phyloP scores from a whole-genome alignment of 2,113 vertebrate species.

The Oncorhynchus tshawytscha region DNA sequence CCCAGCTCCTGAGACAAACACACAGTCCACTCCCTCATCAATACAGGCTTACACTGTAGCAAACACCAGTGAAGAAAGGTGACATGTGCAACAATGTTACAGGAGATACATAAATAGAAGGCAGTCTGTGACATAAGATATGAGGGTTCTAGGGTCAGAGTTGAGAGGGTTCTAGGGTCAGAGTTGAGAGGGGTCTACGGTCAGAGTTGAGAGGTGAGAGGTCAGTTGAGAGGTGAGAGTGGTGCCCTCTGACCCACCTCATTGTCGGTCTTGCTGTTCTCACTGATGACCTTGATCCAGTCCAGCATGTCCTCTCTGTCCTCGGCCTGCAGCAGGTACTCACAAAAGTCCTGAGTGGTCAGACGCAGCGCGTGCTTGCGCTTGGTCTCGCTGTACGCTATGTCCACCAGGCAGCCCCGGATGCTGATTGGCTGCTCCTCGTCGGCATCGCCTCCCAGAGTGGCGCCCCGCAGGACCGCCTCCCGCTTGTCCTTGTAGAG shows the following conservation, averaged over 20 bases:
- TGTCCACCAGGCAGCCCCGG: constrained; percentile 96
- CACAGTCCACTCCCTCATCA: neutral
- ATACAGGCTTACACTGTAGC: no score
- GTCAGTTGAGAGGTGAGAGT: neutral
- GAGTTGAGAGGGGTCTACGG: neutral
- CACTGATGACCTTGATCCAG: constrained; percentile 94
- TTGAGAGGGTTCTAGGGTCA: neutral
- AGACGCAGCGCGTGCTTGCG: constrained; percentile 93
- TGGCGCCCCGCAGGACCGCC: constrained; percentile 78
- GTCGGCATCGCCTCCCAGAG: constrained; percentile 69
- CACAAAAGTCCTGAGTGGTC: constrained; percentile 98
- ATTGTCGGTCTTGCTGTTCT: constrained; percentile 93
- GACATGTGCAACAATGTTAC: neutral
- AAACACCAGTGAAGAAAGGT: no score
- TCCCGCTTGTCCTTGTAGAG: constrained; percentile 97
- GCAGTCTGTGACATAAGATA: neutral
- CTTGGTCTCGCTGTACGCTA: constrained; percentile 97
- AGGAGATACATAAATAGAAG: neutral
- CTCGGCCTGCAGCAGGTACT: constrained; percentile 99
- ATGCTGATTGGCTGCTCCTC: constrained; percentile 95
- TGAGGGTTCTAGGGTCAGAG: neutral
- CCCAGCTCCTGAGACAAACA: constrained; percentile 82
- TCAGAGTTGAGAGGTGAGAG: neutral
- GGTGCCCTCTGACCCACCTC: constrained; percentile 80
- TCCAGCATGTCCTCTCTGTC: constrained; percentile 97